Conservation (phyloP, 2,113 vertebrate species). For the Steatornis caripensis region DNA sequence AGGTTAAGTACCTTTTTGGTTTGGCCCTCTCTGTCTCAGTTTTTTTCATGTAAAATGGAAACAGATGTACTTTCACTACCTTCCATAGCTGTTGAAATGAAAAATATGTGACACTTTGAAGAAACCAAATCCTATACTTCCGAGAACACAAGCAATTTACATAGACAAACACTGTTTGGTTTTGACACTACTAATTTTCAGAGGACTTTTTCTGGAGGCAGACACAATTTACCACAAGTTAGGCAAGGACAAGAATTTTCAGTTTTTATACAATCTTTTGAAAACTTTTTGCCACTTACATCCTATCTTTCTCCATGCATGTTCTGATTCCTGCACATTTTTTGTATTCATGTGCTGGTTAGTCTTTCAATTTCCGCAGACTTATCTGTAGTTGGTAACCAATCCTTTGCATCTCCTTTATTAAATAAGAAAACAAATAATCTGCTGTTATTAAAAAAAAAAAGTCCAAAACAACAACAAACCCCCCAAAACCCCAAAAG, state of each 20-base stretch:
- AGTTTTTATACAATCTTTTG: background rate
- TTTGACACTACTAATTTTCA: background rate
- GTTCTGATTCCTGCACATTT: background rate
- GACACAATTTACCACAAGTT: background rate
- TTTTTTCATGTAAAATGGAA: background rate
- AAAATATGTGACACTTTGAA: background rate
- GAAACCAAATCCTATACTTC: background rate
- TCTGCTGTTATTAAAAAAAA: background rate
- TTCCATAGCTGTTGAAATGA: background rate
- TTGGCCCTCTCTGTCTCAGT: background rate
- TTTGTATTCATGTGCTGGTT: background rate
- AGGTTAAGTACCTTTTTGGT: background rate
- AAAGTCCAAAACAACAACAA: background rate
- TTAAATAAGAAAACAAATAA: background rate
- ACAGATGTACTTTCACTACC: background rate
- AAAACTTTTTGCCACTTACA: background rate
- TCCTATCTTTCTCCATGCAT: background rate
- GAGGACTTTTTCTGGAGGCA: background rate
- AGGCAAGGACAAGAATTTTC: background rate
- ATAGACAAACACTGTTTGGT: background rate
- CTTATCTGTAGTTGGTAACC: background rate
- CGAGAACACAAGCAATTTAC: background rate
- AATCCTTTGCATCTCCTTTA: background rate
- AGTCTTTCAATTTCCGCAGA: background rate
- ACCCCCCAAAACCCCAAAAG: rapidly evolving